Percentiles rank a stretch among this genome's conserved stretches.
Evolutionary conservation across 2,888 invertebrate genomes (phyloP).

Genomic region (Epirrhoe alternata): DNA sequence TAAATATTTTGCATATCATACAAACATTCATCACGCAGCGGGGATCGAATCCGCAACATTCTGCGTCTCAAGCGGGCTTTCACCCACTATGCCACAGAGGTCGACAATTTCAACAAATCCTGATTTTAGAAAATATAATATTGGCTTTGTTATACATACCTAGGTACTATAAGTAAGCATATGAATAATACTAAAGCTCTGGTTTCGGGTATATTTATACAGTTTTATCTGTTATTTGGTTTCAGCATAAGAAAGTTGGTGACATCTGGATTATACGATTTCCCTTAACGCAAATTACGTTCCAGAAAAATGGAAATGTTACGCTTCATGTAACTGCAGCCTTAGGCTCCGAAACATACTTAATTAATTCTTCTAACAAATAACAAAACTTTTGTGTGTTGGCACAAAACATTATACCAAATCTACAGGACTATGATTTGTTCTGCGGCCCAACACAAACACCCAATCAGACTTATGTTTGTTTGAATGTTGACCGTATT

Average conservation of each 20-base stretch:
- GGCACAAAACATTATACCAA: constrained; percentile 53
- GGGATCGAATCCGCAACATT: too few relatives aligned
- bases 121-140: not conserved
- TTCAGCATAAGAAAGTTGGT: too few relatives aligned
- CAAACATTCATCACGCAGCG: too few relatives aligned
- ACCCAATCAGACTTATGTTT: constrained; percentile 52
- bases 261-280: too few relatives aligned
- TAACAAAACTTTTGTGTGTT: constrained; percentile 47
- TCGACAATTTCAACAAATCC: not conserved
- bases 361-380: constrained; percentile 46
- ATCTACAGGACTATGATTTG: constrained; percentile 24
- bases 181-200: too few relatives aligned
- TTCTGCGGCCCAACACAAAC: constrained; percentile 47
- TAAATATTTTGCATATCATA: too few relatives aligned
- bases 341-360: constrained; percentile 37
- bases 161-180: not conserved
- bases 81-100: too few relatives aligned
- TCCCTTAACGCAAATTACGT: too few relatives aligned
- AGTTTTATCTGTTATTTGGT: too few relatives aligned
- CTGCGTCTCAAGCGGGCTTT: too few relatives aligned
- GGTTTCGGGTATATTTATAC: too few relatives aligned
- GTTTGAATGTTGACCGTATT: constrained; percentile 45
- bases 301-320: not conserved
- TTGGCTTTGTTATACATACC: not conserved
- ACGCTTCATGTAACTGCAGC: not conserved